Evolutionary conservation across 2,113 vertebrate genomes (phyloP).

Genomic region (Xenopus borealis): DNA sequence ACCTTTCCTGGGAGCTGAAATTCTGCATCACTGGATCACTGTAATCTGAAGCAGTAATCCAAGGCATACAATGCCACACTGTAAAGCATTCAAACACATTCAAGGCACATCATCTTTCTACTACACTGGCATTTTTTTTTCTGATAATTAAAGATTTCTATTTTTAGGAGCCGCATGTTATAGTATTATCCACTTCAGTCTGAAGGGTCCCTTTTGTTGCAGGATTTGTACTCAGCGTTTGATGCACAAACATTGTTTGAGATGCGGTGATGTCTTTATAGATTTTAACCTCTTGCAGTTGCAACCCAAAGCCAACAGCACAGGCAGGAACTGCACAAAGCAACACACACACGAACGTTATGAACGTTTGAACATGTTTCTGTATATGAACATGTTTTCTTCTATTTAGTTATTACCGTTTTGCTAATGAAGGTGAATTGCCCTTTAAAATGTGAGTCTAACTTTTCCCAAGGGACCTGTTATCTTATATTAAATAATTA

Average conservation of each 20-base stretch:
- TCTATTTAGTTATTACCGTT: too few species aligned
- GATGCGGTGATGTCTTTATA: slow-evolving; percentile 1
- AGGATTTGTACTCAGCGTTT: slow-evolving; percentile 12
- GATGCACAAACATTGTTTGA: slow-evolving; percentile 15
- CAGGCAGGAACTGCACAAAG: too few species aligned
- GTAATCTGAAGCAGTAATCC: neutral
- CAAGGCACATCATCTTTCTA: neutral
- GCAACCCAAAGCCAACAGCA: too few species aligned
- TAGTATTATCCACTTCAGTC: slow-evolving; percentile 25
- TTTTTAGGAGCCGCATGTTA: slow-evolving; percentile 8
- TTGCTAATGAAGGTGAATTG: too few species aligned
- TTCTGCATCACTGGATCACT: too few species aligned
- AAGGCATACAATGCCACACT: neutral
- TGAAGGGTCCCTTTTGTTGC: slow-evolving; percentile 30
- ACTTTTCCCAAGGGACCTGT: too few species aligned
- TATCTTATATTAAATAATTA: too few species aligned
- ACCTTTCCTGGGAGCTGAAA: too few species aligned
- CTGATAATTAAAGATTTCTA: slow-evolving; percentile 12
- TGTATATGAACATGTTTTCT: too few species aligned
- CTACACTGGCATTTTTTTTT: neutral
- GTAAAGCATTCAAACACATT: slow-evolving; percentile 15
- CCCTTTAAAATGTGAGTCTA: too few species aligned
- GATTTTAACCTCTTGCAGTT: slow-evolving; percentile 9
- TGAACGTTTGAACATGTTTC: too few species aligned
- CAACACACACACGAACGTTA: too few species aligned